These are phyloP conservation scores for Ceratosolen fusciceps DNA, from an alignment of 1,140 invertebrate genomes.

Conservation along the genomic window DNA sequence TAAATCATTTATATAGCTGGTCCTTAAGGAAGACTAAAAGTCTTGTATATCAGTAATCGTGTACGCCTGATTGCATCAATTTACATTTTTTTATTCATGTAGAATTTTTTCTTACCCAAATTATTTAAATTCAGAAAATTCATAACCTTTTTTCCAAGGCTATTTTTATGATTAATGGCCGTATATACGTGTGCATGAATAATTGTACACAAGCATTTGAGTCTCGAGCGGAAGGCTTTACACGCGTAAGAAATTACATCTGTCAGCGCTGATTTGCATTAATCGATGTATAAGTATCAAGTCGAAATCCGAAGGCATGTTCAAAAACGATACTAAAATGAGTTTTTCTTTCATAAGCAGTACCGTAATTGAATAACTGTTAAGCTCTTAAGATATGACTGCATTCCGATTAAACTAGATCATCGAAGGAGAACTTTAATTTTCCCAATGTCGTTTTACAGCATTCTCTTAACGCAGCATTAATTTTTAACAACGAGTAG, in stretches of 20 bases:
- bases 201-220: no score
- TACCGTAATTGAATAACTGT: not conserved
- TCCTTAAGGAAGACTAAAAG: not conserved
- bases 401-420: not conserved
- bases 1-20: not conserved
- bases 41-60: not conserved
- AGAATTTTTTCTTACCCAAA: not conserved
- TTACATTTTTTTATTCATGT: not conserved
- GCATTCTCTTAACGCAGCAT: no score
- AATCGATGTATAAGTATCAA: slow-evolving; percentile 5
- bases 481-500: no score
- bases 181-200: no score
- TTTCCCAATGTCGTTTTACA: not conserved
- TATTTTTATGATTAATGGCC: not conserved
- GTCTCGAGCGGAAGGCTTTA: not conserved
- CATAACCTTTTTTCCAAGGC: no score
- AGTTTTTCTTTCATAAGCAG: not conserved
- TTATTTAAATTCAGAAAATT: not conserved
- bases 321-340: not conserved
- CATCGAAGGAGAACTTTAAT: not conserved
- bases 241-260: not conserved
- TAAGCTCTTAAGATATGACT: not conserved
- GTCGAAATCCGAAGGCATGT: not conserved
- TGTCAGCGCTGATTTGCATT: not conserved
- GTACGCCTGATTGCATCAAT: not conserved